These are phyloP conservation scores for Lithobates sylvaticus DNA, from an alignment of 2,797 vertebrate species.

Conservation along the genomic window DNA sequence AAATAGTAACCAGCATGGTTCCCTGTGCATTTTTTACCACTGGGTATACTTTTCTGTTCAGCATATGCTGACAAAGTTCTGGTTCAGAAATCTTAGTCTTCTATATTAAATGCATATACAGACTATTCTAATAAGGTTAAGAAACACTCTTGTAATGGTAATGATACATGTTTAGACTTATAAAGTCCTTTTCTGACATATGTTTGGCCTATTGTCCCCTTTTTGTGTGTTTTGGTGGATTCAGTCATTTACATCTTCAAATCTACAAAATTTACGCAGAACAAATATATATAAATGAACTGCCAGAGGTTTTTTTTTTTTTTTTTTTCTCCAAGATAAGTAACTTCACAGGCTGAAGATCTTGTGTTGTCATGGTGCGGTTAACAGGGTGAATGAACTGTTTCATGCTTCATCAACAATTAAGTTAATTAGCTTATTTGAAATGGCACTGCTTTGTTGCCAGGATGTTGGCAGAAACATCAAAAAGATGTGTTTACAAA, in stretches of 20 bases:
- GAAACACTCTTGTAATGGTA: no score
- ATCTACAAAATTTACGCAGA: conserved; percentile 9
- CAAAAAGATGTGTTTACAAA: conserved; percentile 97
- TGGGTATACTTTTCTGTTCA: neutral
- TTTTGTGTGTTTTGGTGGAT: neutral
- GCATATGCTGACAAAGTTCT: neutral
- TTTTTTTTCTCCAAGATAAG: conserved; percentile 80
- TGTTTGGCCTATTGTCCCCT: conserved; percentile 1
- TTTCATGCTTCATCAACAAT: conserved; percentile 99
- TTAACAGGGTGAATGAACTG: conserved; percentile 97
- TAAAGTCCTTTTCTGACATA: neutral
- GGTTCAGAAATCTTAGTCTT: neutral
- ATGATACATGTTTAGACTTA: no score
- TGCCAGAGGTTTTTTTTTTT: conserved; percentile 38
- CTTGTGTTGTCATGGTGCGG: conserved; percentile 98
- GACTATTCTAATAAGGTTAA: no score
- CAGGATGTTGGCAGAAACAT: conserved; percentile 96
- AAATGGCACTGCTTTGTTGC: conserved; percentile 99
- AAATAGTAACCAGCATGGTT: neutral
- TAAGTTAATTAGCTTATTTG: conserved; percentile 99
- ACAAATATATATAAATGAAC: conserved; percentile 55
- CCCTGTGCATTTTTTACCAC: neutral
- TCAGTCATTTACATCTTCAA: conserved; percentile 24
- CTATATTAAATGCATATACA: neutral
- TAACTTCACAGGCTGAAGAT: conserved; percentile 86